Percentiles rank a stretch among this genome's conserved stretches.
These are phyloP conservation scores for Lerema accius DNA, from an alignment of 1,140 invertebrate species.

Conservation along the genomic window DNA sequence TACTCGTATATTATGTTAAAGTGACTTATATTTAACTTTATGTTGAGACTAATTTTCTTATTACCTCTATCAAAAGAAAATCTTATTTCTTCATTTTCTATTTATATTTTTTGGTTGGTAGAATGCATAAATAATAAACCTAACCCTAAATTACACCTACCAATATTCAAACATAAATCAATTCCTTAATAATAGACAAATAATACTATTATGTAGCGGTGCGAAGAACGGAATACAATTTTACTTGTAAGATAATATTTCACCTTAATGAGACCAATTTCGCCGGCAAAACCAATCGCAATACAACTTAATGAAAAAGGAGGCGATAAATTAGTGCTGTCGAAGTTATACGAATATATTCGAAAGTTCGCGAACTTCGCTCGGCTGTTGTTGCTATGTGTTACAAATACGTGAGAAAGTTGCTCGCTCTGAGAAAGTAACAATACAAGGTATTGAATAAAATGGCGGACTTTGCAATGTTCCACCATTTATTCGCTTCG, in stretches of 20 bases:
- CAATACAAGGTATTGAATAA: conserved; percentile 43
- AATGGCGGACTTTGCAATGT: conserved; percentile 40
- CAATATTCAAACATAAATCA: background rate
- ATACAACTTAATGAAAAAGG: conserved; percentile 31
- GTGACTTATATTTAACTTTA: no score
- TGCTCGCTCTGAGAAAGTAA: conserved; percentile 37
- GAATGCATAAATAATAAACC: no score
- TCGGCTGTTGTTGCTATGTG: conserved; percentile 31
- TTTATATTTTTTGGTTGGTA: no score
- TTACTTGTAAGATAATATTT: conserved; percentile 28
- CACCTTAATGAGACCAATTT: conserved; percentile 28
- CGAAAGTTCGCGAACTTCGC: conserved; percentile 25
- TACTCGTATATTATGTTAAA: no score
- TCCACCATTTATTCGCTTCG: conserved; percentile 33
- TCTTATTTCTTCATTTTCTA: no score
- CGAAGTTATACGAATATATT: conserved; percentile 38
- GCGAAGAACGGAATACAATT: conserved; percentile 10
- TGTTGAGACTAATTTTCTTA: no score
- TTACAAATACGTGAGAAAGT: conserved; percentile 41
- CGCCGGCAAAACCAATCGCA: conserved; percentile 16
- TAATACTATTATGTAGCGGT: conserved; percentile 6
- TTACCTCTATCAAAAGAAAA: no score
- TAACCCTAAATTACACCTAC: no score
- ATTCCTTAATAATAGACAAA: background rate
- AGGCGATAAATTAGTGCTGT: conserved; percentile 26